Conservation (phyloP, 2,888 invertebrate species). For the Odontomyia ornata region DNA sequence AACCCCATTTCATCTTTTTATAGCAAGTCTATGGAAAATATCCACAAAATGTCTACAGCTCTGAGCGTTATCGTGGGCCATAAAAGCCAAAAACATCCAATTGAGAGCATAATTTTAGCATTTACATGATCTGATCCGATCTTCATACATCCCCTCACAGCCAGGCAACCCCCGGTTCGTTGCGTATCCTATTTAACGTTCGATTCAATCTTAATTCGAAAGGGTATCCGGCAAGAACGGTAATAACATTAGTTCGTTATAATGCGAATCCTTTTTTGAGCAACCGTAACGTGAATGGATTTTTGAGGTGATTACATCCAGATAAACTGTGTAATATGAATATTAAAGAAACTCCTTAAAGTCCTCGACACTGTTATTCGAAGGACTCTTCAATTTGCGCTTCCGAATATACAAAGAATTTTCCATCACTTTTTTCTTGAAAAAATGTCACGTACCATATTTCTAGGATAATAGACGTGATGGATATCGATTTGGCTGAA, state of each 20-base stretch:
- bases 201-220: neutral
- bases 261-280: neutral
- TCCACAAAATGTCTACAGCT: neutral
- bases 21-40: neutral
- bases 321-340: neutral
- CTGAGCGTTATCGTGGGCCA: neutral
- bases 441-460: constrained; percentile 8
- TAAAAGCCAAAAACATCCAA: neutral
- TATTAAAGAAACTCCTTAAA: neutral
- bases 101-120: too few relatives aligned
- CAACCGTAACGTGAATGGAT: neutral
- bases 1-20: neutral
- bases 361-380: neutral
- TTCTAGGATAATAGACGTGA: neutral
- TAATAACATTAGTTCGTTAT: neutral
- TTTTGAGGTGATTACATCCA: neutral
- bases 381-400: neutral
- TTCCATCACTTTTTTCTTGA: neutral
- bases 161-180: too few relatives aligned
- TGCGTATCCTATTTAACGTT: neutral
- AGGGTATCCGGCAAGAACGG: too few relatives aligned
- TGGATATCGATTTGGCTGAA: constrained; percentile 12
- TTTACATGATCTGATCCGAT: too few relatives aligned
- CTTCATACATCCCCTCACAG: too few relatives aligned
- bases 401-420: too few relatives aligned